Conservation (phyloP, 2,888 invertebrate genomes). For the Leptura quadrifasciata region DNA sequence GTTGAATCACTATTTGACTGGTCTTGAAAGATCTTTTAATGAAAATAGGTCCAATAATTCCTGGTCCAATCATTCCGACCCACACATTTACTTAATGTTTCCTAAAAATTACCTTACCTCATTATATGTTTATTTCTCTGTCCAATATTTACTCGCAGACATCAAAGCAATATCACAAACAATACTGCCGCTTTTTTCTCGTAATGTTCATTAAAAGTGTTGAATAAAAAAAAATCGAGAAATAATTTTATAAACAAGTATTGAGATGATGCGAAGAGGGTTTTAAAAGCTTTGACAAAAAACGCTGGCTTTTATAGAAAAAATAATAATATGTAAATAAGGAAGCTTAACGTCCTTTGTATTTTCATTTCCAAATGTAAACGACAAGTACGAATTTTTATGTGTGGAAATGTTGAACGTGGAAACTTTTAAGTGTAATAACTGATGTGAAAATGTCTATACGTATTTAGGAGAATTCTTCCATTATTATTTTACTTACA, state of each 20-base stretch:
- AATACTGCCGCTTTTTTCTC: neutral
- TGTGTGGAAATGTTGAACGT: slow-evolving; percentile 1
- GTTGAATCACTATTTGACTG: too few relatives aligned
- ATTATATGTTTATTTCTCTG: too few relatives aligned
- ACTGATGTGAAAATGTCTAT: neutral
- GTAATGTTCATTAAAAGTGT: neutral
- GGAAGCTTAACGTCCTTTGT: slow-evolving; percentile 3
- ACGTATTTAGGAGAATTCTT: too few relatives aligned
- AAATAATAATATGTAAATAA: slow-evolving; percentile 7
- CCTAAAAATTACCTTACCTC: too few relatives aligned
- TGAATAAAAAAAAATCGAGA: neutral
- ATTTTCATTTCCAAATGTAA: neutral
- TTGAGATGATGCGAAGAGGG: neutral
- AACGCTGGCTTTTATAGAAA: neutral
- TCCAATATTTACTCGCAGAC: too few relatives aligned
- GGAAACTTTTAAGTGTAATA: neutral
- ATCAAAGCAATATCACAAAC: neutral
- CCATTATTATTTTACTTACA: neutral
- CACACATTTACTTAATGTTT: too few relatives aligned
- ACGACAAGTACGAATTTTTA: neutral
- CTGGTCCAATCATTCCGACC: too few relatives aligned
- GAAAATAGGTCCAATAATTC: too few relatives aligned
- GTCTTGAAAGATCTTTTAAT: too few relatives aligned
- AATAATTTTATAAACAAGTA: neutral
- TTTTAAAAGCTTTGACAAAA: slow-evolving; percentile 2